Evolutionary conservation across 2,888 invertebrate genomes (phyloP), one percentile per base, ranked within the genome.

Genomic region (Bibio marci): DNA sequence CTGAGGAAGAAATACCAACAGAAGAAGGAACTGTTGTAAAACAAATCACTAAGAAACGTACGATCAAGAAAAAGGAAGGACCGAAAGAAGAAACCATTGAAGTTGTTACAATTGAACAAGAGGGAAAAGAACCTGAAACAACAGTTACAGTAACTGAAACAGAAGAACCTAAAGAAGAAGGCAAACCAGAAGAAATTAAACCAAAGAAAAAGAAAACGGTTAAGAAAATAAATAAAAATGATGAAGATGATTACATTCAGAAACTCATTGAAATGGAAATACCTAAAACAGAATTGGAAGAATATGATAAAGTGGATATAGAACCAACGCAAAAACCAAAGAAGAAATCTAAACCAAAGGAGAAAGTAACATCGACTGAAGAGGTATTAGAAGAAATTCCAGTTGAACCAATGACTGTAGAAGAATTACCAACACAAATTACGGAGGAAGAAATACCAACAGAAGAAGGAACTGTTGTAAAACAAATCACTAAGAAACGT

Each of bases 221-320:
- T 6, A 42, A 42, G 28, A 39, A 39, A 15, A 27, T 25, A 7
- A 34, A 39, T 11, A 34, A 39, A 12, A 37, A 38, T 13, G 43
- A 38, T 7, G 56, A 59, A 12, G 62, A 60, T 48, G 55, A 53
- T 22, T 46, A 57, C 37, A 58, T 60, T 40, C 50, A 56, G 43
- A 55, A 55, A 37, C 43, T 62, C 25, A 43, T 60, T 22, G 60
- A 55, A 30, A 57, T 59, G 48, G 62, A 62, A 44, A 51, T 62
- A 38, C 56, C 58, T 38, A 61, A 60, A 4, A 27, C 38, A 5
- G 31, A 38, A 25, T 38, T 32, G 12, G 31, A 31, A 22, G 31
- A 30, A 31, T n/a, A 12, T 18, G 30, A 30, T 3, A 25, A 15
- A 44, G 53, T 42, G 45, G 48, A 37, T 32, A 17, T 34, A 4